A percentile compares a stretch with the other conserved stretches of the same genome.
These are phyloP conservation scores for Morinoia aosen DNA, from an alignment of 2,888 invertebrate genomes.

Conservation along the genomic window DNA sequence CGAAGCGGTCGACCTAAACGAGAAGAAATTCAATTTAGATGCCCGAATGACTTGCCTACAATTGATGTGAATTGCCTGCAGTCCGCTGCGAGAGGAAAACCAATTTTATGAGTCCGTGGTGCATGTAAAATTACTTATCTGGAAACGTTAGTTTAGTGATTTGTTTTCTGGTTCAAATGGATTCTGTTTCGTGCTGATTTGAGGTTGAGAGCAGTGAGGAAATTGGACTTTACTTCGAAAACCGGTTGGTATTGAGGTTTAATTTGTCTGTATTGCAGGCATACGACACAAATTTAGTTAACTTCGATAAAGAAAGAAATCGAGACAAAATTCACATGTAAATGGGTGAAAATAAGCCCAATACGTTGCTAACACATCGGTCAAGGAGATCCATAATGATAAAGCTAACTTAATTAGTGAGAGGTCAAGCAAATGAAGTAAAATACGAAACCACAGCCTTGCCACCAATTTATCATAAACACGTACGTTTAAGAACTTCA, in stretches of 20 bases:
- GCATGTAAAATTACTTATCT: neutral
- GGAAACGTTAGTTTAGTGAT: neutral
- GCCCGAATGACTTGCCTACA: neutral
- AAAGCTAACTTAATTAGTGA: no score
- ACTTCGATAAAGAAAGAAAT: no score
- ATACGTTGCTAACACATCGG: no score
- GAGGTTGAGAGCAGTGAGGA: neutral
- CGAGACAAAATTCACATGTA: no score
- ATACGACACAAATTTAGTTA: neutral
- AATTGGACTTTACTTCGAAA: neutral
- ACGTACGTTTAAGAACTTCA: no score
- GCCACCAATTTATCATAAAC: no score
- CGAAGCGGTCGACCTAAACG: neutral
- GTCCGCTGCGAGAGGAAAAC: neutral
- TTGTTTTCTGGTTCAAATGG: neutral
- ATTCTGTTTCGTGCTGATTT: neutral
- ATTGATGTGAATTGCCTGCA: neutral
- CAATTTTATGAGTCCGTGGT: neutral
- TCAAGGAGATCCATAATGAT: no score
- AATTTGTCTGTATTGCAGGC: neutral
- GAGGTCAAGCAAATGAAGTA: no score
- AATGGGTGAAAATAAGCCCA: no score
- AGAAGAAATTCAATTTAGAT: conserved; percentile 4
- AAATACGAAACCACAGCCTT: no score
- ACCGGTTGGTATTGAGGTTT: neutral